A percentile compares a stretch with the other conserved stretches of the same genome.
Conservation (phyloP, 2,113 vertebrate species). For the Chaetura pelagica region DNA sequence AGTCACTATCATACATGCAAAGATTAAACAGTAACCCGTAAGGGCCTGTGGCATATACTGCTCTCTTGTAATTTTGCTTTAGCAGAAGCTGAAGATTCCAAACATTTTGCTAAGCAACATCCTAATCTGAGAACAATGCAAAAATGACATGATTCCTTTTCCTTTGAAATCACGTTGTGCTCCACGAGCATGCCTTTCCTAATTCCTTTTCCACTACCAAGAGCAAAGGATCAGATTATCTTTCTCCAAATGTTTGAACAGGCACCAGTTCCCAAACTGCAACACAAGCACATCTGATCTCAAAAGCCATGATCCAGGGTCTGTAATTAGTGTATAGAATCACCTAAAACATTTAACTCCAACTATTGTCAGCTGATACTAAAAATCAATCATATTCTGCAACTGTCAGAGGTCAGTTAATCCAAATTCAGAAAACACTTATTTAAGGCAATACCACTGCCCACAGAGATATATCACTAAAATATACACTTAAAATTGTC, state of each 20-base stretch:
- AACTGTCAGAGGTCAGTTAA: neutral
- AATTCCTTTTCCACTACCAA: neutral
- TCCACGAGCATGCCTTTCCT: neutral
- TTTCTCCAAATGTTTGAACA: neutral
- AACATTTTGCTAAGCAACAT: neutral
- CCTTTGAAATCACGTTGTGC: neutral
- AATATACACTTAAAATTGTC: neutral
- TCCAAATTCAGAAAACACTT: neutral
- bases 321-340: neutral
- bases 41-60: neutral
- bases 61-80: neutral
- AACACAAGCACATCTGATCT: neutral
- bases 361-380: neutral
- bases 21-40: conserved; percentile 51
- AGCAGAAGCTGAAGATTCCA: neutral
- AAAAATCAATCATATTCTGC: neutral
- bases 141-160: neutral
- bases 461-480: neutral
- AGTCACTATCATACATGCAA: neutral
- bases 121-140: neutral
- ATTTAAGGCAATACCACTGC: neutral
- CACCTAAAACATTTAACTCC: neutral
- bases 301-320: neutral
- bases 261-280: neutral
- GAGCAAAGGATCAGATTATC: conserved; percentile 11